A percentile compares a stretch with the other conserved stretches of the same genome.
Conservation (phyloP, 2,888 invertebrate species). For the Stenchaetothrips biformis region DNA sequence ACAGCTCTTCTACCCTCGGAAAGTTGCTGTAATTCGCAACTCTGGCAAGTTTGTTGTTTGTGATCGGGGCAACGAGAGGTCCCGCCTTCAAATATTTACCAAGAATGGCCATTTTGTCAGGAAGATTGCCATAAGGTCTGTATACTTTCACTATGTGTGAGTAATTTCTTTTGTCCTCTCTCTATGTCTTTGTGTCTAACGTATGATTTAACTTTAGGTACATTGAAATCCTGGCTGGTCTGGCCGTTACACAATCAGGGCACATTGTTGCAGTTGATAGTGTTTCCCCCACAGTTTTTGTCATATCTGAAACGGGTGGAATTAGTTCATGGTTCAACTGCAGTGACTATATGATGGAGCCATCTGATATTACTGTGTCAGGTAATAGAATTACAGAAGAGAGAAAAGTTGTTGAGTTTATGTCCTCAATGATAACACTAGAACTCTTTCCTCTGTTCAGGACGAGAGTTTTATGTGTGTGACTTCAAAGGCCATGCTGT, state of each 20-base stretch:
- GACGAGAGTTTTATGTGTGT: conserved; percentile 91
- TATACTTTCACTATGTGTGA: conserved; percentile 6
- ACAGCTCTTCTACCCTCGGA: conserved; percentile 94
- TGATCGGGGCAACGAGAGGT: conserved; percentile 93
- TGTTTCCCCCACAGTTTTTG: conserved; percentile 93
- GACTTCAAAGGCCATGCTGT: conserved; percentile 98
- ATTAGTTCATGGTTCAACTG: conserved; percentile 95
- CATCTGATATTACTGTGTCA: conserved; percentile 93
- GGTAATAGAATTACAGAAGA: conserved; percentile 51
- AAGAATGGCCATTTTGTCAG: conserved; percentile 92
- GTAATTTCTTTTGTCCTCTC: not conserved
- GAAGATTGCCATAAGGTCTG: conserved; percentile 74
- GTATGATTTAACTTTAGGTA: conserved; percentile 49
- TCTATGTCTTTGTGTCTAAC: not conserved
- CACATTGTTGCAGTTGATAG: conserved; percentile 96
- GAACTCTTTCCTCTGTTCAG: conserved; percentile 48
- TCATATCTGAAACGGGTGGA: conserved; percentile 87
- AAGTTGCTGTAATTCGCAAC: conserved; percentile 85
- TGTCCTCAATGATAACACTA: conserved; percentile 8
- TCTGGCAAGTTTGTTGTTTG: conserved; percentile 93
- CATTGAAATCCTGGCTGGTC: conserved; percentile 87
- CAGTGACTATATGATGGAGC: conserved; percentile 95
- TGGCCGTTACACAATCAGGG: conserved; percentile 87
- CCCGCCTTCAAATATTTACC: conserved; percentile 95
- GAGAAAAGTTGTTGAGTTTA: not conserved